Evolutionary conservation across 2,888 invertebrate species (phyloP), one percentile per base, ranked within the genome.

Genomic region (Apamea anceps): DNA sequence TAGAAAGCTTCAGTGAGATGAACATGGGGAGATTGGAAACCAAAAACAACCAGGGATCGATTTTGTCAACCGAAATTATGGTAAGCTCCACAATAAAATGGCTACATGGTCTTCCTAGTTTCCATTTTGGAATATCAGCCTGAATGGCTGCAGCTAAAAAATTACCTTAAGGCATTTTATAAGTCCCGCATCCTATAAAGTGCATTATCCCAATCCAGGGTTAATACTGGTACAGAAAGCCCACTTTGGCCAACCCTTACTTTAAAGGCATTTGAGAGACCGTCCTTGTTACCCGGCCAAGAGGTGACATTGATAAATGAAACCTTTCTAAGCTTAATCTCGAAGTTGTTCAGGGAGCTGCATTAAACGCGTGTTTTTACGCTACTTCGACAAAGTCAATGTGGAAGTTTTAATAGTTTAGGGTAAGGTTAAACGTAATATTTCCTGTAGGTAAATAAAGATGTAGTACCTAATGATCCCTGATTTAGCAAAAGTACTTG

Each of bases 301-400:
- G 75, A 76, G 71, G 60, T 74, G 85, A 80, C 85, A 48, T 85
- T 85, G 87, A 85, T 84, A 84, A 77, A 85, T 87, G 80, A 77
- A 77, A 67, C 54, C 54, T 87, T 82, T 66, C 63, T 66, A 70
- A 84, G 75, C 68, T 87, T 84, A 77, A 87, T 84, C 85, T 80
- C 80, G 60, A 75, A 80, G 63, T 79, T 65, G 63, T 85, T 77
- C 76, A 62, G 71, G 80, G 54, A 77, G 57, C 54, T 79, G 80
- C 71, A 84, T 68, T 73, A 65, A 84, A 74, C 32, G 60, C 21
- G 70, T 66, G 15, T 28, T 78, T 75, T 71, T 28, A 37, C 28
- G 18, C 57, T 45, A 45, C 32, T n/a, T 51, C 5, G 10, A 18
- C 5, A 6, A 45, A 66, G 60, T 51, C 60, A 15, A 54, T 25